Base-by-base conservation (phyloP, 2,113 vertebrate genomes). In the Xenus cinereus region DNA sequence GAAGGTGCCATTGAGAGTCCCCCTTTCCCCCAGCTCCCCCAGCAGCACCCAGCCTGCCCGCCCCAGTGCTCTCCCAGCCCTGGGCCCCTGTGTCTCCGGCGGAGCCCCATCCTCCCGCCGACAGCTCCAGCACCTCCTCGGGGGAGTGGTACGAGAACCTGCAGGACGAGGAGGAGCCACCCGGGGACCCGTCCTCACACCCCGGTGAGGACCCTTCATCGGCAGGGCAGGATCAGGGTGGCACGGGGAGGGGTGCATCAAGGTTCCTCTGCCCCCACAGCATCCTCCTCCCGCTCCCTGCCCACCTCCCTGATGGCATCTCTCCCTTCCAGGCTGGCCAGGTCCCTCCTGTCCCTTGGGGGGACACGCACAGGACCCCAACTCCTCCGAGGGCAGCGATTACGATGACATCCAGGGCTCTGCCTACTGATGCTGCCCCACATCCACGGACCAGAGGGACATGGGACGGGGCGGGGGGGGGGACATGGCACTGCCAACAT, bases 131-230 rank as follows among this genome's bases (percentile, higher is more conserved):
- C 95, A 98, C 98, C 48, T 98, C 98, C 1, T 98, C 98, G 0
- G 98, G 97, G 13, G 97, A 98, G 32, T 98, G 98, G 97, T 98
- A 98, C 5, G 95, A 98, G 96, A 98, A 98, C 9, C 75, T 64
- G 78, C 86, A 88, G 32, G 43, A 39, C 24, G 2, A 0, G 2
- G 2, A 0, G 2, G 48, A 91, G n/a, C 10, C 45, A 0, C 18
- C 51, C 0, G 1, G 7, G 23, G 50, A 93, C 6, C 75, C 71
- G 0, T 48, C 91, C 74, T 19, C 71, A 6, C 24, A 18, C 20
- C 8, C 74, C 1, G 84, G 96, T 97, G 84, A 94, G 94, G 27
- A 59, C 24, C 39, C 73, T 0, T 1, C 0, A 0, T 15, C 4
- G 71, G 8, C 21, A 18, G 20, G 20, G 15, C 17, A 28, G 56